These are phyloP conservation scores for Coenonympha arcania DNA, from an alignment of 2,888 invertebrate species.

Conservation along the genomic window DNA sequence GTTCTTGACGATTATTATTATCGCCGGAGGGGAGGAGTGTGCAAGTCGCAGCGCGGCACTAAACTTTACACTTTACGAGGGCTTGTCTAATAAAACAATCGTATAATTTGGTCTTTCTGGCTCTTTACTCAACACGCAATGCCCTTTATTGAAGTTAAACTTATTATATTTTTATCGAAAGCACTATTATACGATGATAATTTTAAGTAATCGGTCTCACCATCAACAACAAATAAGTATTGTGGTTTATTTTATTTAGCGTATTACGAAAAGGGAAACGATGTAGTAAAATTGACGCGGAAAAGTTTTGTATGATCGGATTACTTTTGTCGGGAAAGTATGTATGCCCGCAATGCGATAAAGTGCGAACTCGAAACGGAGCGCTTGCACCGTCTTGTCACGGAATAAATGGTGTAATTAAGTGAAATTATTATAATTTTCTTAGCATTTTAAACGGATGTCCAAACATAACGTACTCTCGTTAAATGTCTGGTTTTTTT, in stretches of 20 bases:
- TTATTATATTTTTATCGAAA: conserved; percentile 19
- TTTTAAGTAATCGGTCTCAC: conserved; percentile 7
- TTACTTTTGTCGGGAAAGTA: conserved; percentile 10
- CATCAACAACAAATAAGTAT: conserved; percentile 7
- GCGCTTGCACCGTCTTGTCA: conserved; percentile 52
- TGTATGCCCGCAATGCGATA: conserved; percentile 32
- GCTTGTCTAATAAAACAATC: conserved; percentile 64
- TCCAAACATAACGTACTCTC: conserved; percentile 54
- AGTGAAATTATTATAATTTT: conserved; percentile 71
- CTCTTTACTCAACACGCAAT: conserved; percentile 20
- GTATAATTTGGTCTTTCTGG: conserved; percentile 40
- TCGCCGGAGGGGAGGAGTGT: conserved; percentile 35
- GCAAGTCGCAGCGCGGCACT: conserved; percentile 35
- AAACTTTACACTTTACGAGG: conserved; percentile 52
- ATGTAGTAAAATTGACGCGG: neutral
- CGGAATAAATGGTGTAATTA: conserved; percentile 70
- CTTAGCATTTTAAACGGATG: conserved; percentile 62
- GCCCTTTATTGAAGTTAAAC: conserved; percentile 19
- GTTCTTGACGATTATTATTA: conserved; percentile 46
- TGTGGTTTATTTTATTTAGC: conserved; percentile 8
- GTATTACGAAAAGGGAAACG: neutral
- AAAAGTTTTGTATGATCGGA: conserved; percentile 2
- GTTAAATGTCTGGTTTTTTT: conserved; percentile 37
- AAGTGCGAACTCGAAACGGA: conserved; percentile 49
- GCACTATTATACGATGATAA: conserved; percentile 9